A percentile compares a stretch with the other conserved stretches of the same genome.
Conservation (phyloP, 2,113 vertebrate species). For the Sapajus apella region DNA sequence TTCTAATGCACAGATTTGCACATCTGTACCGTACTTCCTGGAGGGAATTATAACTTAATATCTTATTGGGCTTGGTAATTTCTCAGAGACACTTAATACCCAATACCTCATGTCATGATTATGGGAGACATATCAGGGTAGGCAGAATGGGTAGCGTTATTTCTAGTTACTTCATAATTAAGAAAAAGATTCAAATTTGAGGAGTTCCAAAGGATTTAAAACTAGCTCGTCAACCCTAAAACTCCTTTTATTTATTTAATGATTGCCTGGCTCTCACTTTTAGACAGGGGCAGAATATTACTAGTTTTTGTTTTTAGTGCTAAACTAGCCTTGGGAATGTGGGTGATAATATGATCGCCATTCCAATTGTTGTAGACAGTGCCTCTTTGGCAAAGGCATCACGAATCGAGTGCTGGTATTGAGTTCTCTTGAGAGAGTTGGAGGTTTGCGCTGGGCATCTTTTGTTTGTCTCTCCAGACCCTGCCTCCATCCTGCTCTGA, state of each 20-base stretch:
- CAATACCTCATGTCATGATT: not conserved
- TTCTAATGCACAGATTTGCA: slow-evolving; percentile 23
- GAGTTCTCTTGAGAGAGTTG: not conserved
- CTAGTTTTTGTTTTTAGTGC: not conserved
- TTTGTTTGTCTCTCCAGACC: not conserved
- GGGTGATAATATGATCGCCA: not conserved
- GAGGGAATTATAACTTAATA: not conserved
- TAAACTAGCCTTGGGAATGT: not conserved
- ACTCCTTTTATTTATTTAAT: not conserved
- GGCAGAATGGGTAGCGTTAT: not conserved
- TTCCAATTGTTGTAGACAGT: not conserved
- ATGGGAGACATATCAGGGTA: not conserved
- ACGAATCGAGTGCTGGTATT: too few relatives aligned
- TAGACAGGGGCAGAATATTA: not conserved
- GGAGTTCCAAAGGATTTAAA: not conserved
- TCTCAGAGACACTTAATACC: not conserved
- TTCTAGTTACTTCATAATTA: not conserved
- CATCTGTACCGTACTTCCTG: slow-evolving; percentile 43
- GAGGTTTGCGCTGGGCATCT: not conserved
- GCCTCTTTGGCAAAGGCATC: not conserved
- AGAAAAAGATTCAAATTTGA: slow-evolving; percentile 1
- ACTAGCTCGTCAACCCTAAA: not conserved
- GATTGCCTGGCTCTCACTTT: not conserved
- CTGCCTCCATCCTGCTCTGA: not conserved
- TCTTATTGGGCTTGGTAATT: slow-evolving; percentile 3